phyloP scores from a whole-genome alignment of 2,113 vertebrate species.

The Sialia sialis region DNA sequence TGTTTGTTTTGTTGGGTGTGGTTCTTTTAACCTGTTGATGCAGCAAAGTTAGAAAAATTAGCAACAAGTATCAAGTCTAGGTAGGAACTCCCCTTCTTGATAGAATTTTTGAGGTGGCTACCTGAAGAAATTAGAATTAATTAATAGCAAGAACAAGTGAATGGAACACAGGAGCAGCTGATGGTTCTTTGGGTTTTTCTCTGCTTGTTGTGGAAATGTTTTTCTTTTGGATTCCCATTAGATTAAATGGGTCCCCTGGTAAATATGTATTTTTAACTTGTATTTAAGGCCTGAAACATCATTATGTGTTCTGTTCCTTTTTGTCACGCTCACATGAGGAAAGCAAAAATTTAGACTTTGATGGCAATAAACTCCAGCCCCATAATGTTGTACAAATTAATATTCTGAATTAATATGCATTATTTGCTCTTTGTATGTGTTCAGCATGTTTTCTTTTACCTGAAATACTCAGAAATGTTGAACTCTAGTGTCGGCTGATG shows the following conservation, averaged over 20 bases:
- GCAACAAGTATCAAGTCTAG: background rate
- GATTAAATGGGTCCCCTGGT: background rate
- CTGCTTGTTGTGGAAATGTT: background rate
- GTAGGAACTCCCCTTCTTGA: background rate
- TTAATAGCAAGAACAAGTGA: background rate
- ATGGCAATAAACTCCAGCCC: background rate
- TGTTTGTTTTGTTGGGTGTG: background rate
- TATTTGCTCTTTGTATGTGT: background rate
- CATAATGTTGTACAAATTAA: background rate
- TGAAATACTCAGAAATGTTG: accelerated
- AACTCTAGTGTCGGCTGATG: accelerated
- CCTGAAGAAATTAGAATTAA: background rate
- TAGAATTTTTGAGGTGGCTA: background rate
- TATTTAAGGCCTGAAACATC: background rate
- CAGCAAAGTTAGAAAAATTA: background rate
- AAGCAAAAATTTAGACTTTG: background rate
- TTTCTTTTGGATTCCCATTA: background rate
- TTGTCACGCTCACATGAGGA: background rate
- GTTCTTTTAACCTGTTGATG: background rate
- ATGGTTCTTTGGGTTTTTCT: background rate
- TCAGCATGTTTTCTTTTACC: background rate
- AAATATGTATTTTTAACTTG: background rate
- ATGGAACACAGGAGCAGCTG: background rate
- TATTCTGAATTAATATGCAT: background rate
- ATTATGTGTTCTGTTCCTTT: background rate